phyloP scores from a whole-genome alignment of 2,888 invertebrate genomes.

The Drepana falcataria region DNA sequence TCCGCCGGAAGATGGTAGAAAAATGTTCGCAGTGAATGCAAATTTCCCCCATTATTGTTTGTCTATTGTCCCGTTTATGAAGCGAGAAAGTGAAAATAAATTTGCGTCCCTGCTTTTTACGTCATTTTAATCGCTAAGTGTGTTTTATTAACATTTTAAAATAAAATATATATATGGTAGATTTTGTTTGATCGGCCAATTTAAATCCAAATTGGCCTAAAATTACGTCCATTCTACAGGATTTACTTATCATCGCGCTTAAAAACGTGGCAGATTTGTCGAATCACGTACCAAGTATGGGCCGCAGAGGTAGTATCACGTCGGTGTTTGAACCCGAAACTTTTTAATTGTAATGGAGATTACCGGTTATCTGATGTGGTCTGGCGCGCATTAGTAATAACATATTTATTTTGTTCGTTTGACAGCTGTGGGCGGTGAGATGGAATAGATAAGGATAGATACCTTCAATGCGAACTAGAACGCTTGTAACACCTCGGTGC shows the following conservation, averaged over 20 bases:
- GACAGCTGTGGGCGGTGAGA: constrained; percentile 74
- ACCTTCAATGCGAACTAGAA: constrained; percentile 47
- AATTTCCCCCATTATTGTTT: constrained; percentile 73
- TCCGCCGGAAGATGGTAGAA: constrained; percentile 65
- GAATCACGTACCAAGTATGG: constrained; percentile 34
- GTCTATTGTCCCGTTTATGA: constrained; percentile 70
- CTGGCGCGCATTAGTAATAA: constrained; percentile 71
- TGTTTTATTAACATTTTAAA: constrained; percentile 5
- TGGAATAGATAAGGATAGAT: constrained; percentile 50
- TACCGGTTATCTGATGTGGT: constrained; percentile 67
- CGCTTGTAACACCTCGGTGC: constrained; percentile 41
- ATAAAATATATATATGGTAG: background rate
- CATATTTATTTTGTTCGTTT: constrained; percentile 75
- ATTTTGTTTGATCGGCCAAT: background rate
- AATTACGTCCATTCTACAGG: constrained; percentile 27
- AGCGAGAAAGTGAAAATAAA: constrained; percentile 49
- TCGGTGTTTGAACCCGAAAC: constrained; percentile 53
- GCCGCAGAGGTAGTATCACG: constrained; percentile 29
- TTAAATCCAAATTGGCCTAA: constrained; percentile 10
- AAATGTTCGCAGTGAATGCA: constrained; percentile 67
- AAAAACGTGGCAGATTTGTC: constrained; percentile 26
- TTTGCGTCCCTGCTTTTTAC: constrained; percentile 24
- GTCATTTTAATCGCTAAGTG: constrained; percentile 24
- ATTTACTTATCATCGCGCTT: constrained; percentile 26
- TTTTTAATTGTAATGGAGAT: constrained; percentile 77